phyloP scores from a whole-genome alignment of 2,113 vertebrate species.

The Anthoscopus minutus region DNA sequence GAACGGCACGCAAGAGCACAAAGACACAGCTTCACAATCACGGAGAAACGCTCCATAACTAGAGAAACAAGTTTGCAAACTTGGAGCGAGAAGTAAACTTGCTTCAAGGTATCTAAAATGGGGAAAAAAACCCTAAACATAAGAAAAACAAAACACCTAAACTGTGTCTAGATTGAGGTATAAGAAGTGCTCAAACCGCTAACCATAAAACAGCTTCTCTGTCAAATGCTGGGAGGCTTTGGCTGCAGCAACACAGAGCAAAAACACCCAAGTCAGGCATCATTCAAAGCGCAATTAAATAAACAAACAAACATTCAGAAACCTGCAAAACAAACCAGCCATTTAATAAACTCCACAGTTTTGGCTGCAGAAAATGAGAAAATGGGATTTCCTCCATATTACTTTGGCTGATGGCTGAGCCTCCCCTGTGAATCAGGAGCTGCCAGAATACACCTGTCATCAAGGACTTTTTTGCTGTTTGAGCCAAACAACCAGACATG shows the following conservation, averaged over 20 bases:
- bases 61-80: neutral
- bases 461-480: neutral
- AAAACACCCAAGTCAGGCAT: neutral
- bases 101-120: neutral
- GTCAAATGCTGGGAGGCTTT: neutral
- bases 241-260: neutral
- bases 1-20: fast-evolving
- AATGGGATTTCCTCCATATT: neutral
- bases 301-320: neutral
- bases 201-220: neutral
- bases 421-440: neutral
- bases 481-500: neutral
- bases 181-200: fast-evolving
- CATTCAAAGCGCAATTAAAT: neutral
- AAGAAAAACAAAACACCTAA: fast-evolving
- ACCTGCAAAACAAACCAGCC: fast-evolving
- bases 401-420: neutral
- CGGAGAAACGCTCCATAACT: fast-evolving
- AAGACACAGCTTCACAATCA: neutral
- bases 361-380: neutral
- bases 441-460: neutral
- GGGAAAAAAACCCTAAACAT: neutral
- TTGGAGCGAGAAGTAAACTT: neutral
- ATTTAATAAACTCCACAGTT: neutral
- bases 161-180: neutral